Base-by-base conservation (phyloP, 2,888 invertebrate genomes). In the Uropetala carovei region DNA sequence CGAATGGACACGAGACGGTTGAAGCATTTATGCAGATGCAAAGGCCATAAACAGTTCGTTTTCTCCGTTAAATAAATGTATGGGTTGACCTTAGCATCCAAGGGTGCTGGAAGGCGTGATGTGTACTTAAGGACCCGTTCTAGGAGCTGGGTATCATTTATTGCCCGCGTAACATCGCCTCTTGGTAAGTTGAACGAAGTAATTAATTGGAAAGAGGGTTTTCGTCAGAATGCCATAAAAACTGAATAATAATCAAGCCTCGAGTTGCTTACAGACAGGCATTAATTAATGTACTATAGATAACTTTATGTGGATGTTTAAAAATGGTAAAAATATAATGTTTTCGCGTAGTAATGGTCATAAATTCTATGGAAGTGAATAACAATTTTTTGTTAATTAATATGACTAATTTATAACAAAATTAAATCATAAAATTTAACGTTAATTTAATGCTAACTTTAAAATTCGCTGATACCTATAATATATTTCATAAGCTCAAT, bases 31-130 rank as follows among this genome's bases (percentile, higher is more conserved):
- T 43, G 43, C 43, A 43, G 43, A 27, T 27, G 22, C 13, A 10
- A 10, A 22, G 18, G 18, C 10, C 27, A 68, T 16, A 75, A 27
- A 75, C 75, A 75, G 27, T 75, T 27, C 75, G 9, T 75, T 75
- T 75, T 18, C 75, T 4, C 27, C 27, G 16, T 22, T 75, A 75
- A 75, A 75, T 27, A 14, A 27, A 14, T 27, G 2, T 22, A 75
- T 27, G 27, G 10, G 13, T 0, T 27, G 75, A 75, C 75, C 75
- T 75, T 75, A 27, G 22, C 7, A n/a, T 68, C 43, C 5, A 68
- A 68, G 75, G 27, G n/a, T 75, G 75, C 75, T 75, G 75, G 75
- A 75, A 75, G 75, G 75, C 75, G 75, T 27, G 75, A 75, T 75
- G 13, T 27, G 75, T 27, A 75, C 75, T 75, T 75, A 75, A 22